Base-by-base conservation (phyloP, 2,113 vertebrate species). In the Anoplopoma fimbria region DNA sequence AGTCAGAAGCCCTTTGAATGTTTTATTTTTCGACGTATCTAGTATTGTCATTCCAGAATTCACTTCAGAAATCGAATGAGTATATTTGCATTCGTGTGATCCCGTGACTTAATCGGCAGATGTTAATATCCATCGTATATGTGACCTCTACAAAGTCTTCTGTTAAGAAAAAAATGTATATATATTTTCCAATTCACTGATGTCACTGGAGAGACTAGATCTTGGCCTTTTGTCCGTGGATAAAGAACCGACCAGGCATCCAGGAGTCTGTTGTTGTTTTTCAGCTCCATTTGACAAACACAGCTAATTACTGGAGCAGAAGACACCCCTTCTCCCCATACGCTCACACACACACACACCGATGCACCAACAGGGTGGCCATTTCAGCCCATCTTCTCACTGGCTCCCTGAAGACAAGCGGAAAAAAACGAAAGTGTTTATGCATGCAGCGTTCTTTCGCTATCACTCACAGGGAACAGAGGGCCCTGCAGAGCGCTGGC, bases 271-370 rank as follows among this genome's bases (percentile, higher is more conserved):
- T 61, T 73, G 61, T 73, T 77, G 63, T 82, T 83, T 82, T 87
- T 77, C 85, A 79, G 75, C 76, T 89, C 75, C 51, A 81, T 88
- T 83, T 86, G 69, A 81, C 81, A 85, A 72, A 87, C 79, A 86
- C 62, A 38, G 57, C 38, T 86, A 88, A 90, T 89, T 87, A 72
- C 72, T 61, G 36, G 65, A 88, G 83, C 60, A 36, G 27, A 45
- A 74, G 49, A 69, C 53, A 23, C 34, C 75, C 74, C 25, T n/a
- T n/a, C 33, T 49, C 79, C 51, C 53, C 25, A 14, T 40, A 25
- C 2, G 12, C 25, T 4, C 55, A 73, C 9, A 45, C 31, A 8
- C 64, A 53, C 71, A 74, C 55, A 69, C 77, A 83, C 38, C 34
- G 55, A 15, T 29, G 55, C 63, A 76, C 65, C 51, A 57, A 69